Percentiles rank a stretch among this genome's conserved stretches.
phyloP scores from a whole-genome alignment of 2,888 invertebrate species.

The Eristalis intricaria region DNA sequence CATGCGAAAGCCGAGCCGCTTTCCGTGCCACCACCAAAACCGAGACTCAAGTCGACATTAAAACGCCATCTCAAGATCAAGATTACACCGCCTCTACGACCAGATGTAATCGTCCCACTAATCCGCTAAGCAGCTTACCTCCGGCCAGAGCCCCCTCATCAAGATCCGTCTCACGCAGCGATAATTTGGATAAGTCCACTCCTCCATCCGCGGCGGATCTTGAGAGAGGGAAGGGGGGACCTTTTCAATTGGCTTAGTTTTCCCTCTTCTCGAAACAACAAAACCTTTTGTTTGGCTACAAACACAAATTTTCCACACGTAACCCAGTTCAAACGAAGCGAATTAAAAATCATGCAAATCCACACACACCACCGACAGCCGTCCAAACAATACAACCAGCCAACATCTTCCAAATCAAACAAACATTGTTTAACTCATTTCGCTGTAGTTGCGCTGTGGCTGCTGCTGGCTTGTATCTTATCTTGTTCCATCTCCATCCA shows the following conservation, averaged over 20 bases:
- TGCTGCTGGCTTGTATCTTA: slow-evolving; percentile 29
- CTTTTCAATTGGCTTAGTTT: neutral
- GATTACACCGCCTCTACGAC: neutral
- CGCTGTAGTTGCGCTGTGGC: neutral
- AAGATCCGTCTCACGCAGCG: neutral
- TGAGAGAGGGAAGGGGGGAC: too few relatives aligned
- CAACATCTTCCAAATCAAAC: slow-evolving; percentile 68
- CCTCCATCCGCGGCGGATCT: too few relatives aligned
- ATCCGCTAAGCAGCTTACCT: neutral
- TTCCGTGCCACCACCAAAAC: neutral
- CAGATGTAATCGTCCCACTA: neutral
- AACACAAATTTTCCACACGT: slow-evolving; percentile 57
- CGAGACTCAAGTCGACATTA: neutral
- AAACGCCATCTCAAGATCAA: neutral
- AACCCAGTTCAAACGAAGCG: slow-evolving; percentile 66
- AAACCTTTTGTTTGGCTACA: slow-evolving; percentile 30
- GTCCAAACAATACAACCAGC: slow-evolving; percentile 64
- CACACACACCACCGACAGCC: slow-evolving; percentile 48
- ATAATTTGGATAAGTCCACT: neutral
- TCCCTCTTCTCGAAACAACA: neutral
- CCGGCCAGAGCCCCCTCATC: neutral
- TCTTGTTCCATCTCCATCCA: slow-evolving; percentile 59
- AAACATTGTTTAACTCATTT: slow-evolving; percentile 43
- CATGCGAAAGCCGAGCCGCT: neutral
- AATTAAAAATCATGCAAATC: slow-evolving; percentile 68